phyloP scores from a whole-genome alignment of 2,888 invertebrate species.

The Zonitis immaculata region DNA sequence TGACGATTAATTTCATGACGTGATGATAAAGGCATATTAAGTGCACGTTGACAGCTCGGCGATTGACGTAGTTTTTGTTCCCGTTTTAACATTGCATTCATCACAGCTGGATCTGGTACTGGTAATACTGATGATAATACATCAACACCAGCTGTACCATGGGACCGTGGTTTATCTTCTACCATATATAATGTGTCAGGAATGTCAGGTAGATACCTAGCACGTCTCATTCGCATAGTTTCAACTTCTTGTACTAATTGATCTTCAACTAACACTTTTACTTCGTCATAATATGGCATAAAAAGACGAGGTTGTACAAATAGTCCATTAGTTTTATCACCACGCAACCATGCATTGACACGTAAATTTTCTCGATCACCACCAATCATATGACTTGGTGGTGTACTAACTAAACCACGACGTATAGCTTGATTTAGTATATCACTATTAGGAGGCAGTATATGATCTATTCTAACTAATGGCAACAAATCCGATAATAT shows the following conservation, averaged over 20 bases:
- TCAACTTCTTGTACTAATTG: constrained; percentile 71
- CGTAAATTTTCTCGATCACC: constrained; percentile 63
- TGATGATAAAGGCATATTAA: constrained; percentile 69
- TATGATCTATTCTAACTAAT: constrained; percentile 83
- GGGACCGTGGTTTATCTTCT: constrained; percentile 31
- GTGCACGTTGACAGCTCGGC: constrained; percentile 74
- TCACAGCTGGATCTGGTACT: constrained; percentile 72
- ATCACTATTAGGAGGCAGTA: constrained; percentile 79
- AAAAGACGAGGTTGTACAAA: constrained; percentile 84
- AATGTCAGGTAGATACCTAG: constrained; percentile 73
- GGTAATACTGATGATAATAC: constrained; percentile 63
- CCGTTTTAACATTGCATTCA: constrained; percentile 76
- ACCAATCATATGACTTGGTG: constrained; percentile 81
- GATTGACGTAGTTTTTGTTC: constrained; percentile 77
- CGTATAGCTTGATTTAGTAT: constrained; percentile 64
- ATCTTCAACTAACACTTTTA: constrained; percentile 83
- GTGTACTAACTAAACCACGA: constrained; percentile 73
- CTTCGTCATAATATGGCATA: constrained; percentile 92
- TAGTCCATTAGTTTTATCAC: constrained; percentile 66
- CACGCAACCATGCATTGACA: constrained; percentile 76
- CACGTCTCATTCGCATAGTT: constrained; percentile 40
- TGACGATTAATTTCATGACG: constrained; percentile 71
- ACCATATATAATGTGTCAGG: constrained; percentile 91
- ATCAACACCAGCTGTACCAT: constrained; percentile 57
- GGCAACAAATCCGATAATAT: constrained; percentile 79